Base-by-base conservation (phyloP, 2,888 invertebrate species). In the Clitarchus hookeri region DNA sequence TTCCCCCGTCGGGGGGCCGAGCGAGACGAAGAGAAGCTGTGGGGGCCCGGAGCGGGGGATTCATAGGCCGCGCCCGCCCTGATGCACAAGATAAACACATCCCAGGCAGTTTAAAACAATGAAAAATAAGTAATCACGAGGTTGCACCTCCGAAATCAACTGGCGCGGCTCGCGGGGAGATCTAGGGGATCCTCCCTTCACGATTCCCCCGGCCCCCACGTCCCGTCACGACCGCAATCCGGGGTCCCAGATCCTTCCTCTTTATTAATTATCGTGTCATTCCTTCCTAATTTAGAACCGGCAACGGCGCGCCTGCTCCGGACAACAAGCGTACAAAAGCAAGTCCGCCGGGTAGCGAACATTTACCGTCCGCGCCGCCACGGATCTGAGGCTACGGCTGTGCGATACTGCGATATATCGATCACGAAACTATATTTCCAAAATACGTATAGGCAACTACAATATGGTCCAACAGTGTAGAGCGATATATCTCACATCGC, bases 241-340 rank as follows among this genome's bases (percentile, higher is more conserved):
- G 19, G 4, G 53, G 53, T 53, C 65, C 65, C 65, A 65, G 65
- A 65, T 65, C n/a, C 65, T n/a, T 13, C 82, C 82, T 27, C 44
- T 36, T 82, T 44, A 82, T 82, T 82, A 82, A 82, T 82, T 82
- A 82, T 82, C 23, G 82, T 82, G 44, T 82, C 82, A 82, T 82
- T 82, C 82, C 44, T 26, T 82, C n/a, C 65, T 65, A 65, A 65
- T 65, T 65, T 65, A 65, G 65, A 65, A 65, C 65, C 65, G n/a
- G 65, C 65, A 23, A 65, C 65, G 19, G n/a, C 3, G 13, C 8
- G 65, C 8, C n/a, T 2, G 19, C 19, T n/a, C n/a, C 65, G 65
- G 65, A 23, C 65, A 65, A 65, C 65, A 65, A 65, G 23, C 65
- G 65, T 23, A 9, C 65, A 65, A 65, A 8, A 23, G 65, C 11